Percentiles rank a stretch among this genome's conserved stretches.
Conservation (phyloP, 2,113 vertebrate genomes). For the Anhinga rufa region DNA sequence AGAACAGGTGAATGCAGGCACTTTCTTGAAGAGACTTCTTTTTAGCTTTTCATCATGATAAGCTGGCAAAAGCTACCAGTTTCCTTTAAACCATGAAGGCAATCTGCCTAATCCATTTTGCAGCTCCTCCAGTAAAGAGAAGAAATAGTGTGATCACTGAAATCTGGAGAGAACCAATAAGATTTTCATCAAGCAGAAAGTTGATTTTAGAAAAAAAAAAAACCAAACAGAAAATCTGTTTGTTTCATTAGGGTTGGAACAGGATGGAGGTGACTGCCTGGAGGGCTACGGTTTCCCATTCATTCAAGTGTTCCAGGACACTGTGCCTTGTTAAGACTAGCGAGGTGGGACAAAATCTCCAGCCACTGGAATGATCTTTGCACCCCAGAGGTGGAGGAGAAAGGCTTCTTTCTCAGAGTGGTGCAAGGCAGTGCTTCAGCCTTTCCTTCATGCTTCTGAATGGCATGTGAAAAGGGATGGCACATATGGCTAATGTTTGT, state of each 20-base stretch:
- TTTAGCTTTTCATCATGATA: background rate
- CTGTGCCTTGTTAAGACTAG: background rate
- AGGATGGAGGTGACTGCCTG: background rate
- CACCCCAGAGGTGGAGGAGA: background rate
- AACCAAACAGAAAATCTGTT: background rate
- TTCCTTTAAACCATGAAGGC: constrained; percentile 48
- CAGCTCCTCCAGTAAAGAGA: constrained; percentile 4
- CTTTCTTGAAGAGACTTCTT: background rate
- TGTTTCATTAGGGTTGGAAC: background rate
- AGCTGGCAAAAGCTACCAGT: constrained; percentile 37
- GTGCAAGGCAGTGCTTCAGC: background rate
- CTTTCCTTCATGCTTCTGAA: background rate
- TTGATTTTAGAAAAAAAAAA: background rate
- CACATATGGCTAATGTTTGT: background rate
- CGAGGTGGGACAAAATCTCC: background rate
- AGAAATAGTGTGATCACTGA: constrained; percentile 10
- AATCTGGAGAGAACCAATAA: constrained; percentile 36
- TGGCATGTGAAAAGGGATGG: background rate
- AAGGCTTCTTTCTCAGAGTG: background rate
- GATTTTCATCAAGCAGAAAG: constrained; percentile 42
- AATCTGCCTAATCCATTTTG: constrained; percentile 42
- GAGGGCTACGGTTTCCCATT: background rate
- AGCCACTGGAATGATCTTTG: background rate
- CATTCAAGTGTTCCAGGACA: background rate
- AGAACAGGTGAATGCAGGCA: constrained; percentile 15